phyloP scores from a whole-genome alignment of 2,888 invertebrate species.

The Ennomos quercinarius region DNA sequence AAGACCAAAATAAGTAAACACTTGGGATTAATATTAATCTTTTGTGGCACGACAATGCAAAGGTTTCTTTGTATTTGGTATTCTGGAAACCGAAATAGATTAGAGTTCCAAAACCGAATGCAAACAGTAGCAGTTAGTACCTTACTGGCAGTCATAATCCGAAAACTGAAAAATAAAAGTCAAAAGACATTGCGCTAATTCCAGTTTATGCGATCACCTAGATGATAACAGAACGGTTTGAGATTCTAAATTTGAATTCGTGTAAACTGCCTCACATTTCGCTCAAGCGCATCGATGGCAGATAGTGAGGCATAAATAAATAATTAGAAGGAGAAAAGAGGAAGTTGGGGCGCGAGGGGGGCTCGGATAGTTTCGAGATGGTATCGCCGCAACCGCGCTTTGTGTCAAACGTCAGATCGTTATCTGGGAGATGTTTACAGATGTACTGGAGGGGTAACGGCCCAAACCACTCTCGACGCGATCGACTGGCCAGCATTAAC shows the following conservation, averaged over 20 bases:
- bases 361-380: constrained; percentile 79
- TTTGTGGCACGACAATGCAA: constrained; percentile 40
- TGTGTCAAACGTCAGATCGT: constrained; percentile 85
- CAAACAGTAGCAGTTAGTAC: constrained; percentile 38
- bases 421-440: constrained; percentile 84
- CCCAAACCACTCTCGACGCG: constrained; percentile 70
- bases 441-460: constrained; percentile 82
- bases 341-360: constrained; percentile 62
- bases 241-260: constrained; percentile 77
- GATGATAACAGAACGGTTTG: constrained; percentile 62
- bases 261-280: constrained; percentile 74
- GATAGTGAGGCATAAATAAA: constrained; percentile 82
- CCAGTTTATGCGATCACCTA: constrained; percentile 68
- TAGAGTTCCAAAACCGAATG: constrained; percentile 16
- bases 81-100: constrained; percentile 3
- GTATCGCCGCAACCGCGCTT: constrained; percentile 82
- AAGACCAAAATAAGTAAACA: constrained; percentile 9
- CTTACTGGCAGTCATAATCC: constrained; percentile 1
- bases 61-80: constrained; percentile 20
- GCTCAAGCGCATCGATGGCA: constrained; percentile 80
- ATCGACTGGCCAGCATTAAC: constrained; percentile 73
- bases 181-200: constrained; percentile 56
- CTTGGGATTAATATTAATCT: constrained; percentile 34
- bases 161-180: constrained; percentile 28
- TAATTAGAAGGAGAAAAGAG: constrained; percentile 79